Base-by-base conservation (phyloP, 2,888 invertebrate genomes). In the Tenthredo distinguenda region DNA sequence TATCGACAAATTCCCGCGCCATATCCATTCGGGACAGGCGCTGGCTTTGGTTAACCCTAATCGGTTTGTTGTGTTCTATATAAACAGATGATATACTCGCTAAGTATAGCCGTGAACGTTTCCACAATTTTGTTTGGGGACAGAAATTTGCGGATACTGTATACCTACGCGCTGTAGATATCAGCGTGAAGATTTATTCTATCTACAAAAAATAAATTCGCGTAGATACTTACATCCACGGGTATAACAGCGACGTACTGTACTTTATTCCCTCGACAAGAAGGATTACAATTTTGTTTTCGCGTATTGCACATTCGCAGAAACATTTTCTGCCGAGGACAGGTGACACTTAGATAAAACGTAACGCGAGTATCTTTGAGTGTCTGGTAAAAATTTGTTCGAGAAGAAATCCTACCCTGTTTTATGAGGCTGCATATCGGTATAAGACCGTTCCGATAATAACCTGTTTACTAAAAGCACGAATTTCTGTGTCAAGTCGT, bases 1-100 rank as follows among this genome's bases (percentile, higher is more conserved):
- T 55, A 50, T 77, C 55, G 77, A 77, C 77, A 34, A 77, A 77
- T 55, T 77, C 34, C 34, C n/a, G 50, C 55, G 47, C 50, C 55
- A 77, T 50, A 77, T 77, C 77, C 55, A 77, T 77, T 55, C 77
- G 55, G 77, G 77, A 50, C 77, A 77, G 77, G 50, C 50, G 31
- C 55, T 55, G 77, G 31, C 18, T 55, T 34, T 77, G 77, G 50
- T 50, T 31, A 77, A 77, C 50, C 77, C 34, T 77, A 77, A 77
- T 77, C 31, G 55, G 50, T 77, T 77, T 55, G 77, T 77, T 77
- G 77, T 34, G 77, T 50, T 77, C 47, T 77, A 77, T 77, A 55
- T 55, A 77, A 55, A 50, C 72, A 4, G 72, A 43, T 74, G 40
- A 74, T 43, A 43, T 43, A 74, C 72, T 68, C 18, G 34, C 68